A percentile compares a stretch with the other conserved stretches of the same genome.
Conservation (phyloP, 2,113 vertebrate genomes). For the Anolis sagrei region DNA sequence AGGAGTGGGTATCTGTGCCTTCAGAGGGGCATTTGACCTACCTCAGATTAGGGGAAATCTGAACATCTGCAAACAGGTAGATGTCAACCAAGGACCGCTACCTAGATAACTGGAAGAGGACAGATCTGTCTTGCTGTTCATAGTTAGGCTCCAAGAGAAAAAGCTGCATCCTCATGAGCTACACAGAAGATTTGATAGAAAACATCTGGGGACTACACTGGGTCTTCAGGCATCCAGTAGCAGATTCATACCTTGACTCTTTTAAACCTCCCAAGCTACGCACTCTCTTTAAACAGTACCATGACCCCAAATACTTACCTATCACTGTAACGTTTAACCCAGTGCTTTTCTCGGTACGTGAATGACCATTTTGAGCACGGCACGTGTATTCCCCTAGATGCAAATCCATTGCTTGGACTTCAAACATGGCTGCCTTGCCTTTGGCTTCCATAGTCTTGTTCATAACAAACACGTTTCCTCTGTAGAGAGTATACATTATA, state of each 20-base stretch:
- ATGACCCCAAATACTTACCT: conserved; percentile 50
- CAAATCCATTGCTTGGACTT: conserved; percentile 48
- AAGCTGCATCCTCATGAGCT: too few relatives aligned
- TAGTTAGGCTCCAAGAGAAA: too few relatives aligned
- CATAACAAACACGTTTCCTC: conserved; percentile 5
- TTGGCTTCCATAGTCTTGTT: neutral
- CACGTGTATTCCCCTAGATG: conserved; percentile 61
- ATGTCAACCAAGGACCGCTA: too few relatives aligned
- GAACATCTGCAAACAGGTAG: too few relatives aligned
- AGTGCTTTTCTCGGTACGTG: conserved; percentile 53
- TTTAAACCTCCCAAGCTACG: too few relatives aligned
- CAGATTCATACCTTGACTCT: neutral
- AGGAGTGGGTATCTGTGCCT: too few relatives aligned
- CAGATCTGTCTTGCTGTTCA: too few relatives aligned
- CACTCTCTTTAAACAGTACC: neutral
- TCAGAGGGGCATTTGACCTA: too few relatives aligned
- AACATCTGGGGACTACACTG: neutral
- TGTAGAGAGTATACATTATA: conserved; percentile 68
- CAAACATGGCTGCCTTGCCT: conserved; percentile 49
- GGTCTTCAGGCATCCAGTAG: neutral
- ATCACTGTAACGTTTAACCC: conserved; percentile 71
- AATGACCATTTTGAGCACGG: conserved; percentile 65
- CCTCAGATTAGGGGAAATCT: too few relatives aligned
- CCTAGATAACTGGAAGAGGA: too few relatives aligned
- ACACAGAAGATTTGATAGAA: neutral